phyloP scores from a whole-genome alignment of 2,113 vertebrate species.

The Macroglossus sobrinus region DNA sequence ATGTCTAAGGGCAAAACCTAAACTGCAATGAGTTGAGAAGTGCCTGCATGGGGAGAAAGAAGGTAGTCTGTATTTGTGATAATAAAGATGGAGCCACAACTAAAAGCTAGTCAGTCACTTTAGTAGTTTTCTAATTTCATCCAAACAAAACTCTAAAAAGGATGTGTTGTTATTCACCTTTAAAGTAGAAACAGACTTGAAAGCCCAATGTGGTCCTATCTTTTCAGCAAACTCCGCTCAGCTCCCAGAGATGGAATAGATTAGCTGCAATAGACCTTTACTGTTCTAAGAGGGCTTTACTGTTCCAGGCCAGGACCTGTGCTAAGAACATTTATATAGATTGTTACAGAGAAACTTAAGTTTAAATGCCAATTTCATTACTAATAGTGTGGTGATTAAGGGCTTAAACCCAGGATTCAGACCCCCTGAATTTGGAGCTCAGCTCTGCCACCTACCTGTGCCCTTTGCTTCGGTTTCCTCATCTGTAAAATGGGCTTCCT shows the following conservation, averaged over 20 bases:
- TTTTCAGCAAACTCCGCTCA: not conserved
- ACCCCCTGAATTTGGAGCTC: not conserved
- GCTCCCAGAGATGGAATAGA: not conserved
- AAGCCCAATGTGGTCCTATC: not conserved
- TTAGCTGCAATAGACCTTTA: not conserved
- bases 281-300: not conserved
- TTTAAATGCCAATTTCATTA: not conserved
- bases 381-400: not conserved
- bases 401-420: not conserved
- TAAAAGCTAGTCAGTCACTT: not conserved
- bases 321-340: not conserved
- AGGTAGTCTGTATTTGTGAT: not conserved
- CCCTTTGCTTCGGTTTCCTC: not conserved
- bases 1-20: not conserved
- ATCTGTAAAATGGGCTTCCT: not conserved
- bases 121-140: not conserved
- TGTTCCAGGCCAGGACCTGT: not conserved
- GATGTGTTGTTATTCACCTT: not conserved
- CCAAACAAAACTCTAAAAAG: slow-evolving; percentile 17
- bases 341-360: not conserved
- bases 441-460: not conserved
- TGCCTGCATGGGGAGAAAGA: not conserved
- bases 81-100: not conserved
- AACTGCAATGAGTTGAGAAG: not conserved
- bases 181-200: not conserved